These are phyloP conservation scores for Manis crassicaudata DNA, from an alignment of 2,797 vertebrate species.

Conservation along the genomic window DNA sequence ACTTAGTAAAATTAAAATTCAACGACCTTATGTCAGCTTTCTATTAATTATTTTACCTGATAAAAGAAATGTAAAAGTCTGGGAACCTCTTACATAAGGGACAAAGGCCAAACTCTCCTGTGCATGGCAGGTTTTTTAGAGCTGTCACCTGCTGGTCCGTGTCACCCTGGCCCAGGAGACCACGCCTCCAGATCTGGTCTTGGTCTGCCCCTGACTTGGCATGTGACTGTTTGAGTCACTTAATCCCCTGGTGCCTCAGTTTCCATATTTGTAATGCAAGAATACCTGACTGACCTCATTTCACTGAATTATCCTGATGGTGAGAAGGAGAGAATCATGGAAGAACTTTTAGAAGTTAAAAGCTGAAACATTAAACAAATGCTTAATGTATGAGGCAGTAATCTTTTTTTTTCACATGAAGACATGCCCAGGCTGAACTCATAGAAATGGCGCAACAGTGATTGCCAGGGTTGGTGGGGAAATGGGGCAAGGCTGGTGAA, in stretches of 20 bases:
- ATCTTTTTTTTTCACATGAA: background rate
- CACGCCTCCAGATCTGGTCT: background rate
- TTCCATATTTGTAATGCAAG: background rate
- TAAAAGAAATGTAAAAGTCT: background rate
- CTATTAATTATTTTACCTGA: background rate
- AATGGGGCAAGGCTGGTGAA: background rate
- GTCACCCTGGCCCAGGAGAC: background rate
- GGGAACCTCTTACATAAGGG: background rate
- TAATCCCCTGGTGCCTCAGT: background rate
- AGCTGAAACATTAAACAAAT: conserved; percentile 25
- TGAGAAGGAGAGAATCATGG: background rate
- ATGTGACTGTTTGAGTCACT: background rate
- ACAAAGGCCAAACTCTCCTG: background rate
- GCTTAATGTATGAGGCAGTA: background rate
- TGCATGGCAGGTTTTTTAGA: background rate
- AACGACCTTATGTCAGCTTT: background rate
- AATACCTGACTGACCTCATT: background rate
- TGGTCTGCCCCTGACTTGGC: background rate
- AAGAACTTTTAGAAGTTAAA: background rate
- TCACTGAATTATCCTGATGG: background rate
- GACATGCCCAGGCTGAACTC: background rate
- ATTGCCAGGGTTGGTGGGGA: background rate
- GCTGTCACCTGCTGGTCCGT: no score
- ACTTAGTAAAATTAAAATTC: conserved; percentile 6
- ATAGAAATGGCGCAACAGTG: background rate